Conservation (phyloP, 2,888 invertebrate genomes). For the Lamproptera curius region DNA sequence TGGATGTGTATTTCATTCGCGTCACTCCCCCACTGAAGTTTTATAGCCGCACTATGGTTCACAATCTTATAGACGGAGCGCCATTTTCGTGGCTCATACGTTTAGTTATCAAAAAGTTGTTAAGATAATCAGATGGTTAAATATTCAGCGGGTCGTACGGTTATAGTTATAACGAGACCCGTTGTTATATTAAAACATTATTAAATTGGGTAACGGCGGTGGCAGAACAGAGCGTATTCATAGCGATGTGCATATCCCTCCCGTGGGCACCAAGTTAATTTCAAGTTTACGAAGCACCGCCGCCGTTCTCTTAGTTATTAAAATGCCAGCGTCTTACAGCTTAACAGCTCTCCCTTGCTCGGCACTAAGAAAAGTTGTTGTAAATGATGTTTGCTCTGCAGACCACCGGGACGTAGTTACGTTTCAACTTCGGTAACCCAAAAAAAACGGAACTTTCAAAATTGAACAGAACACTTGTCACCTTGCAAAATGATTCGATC, state of each 20-base stretch:
- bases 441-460: no score
- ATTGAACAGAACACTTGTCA: no score
- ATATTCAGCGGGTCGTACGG: not conserved
- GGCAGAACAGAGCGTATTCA: slow-evolving; percentile 38
- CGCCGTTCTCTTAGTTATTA: slow-evolving; percentile 62
- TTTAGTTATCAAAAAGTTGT: no score
- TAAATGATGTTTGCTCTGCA: slow-evolving; percentile 20
- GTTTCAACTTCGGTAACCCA: no score
- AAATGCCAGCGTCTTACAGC: slow-evolving; percentile 62
- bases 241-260: slow-evolving; percentile 40
- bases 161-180: slow-evolving; percentile 4
- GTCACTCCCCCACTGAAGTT: not conserved
- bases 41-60: not conserved
- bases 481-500: no score
- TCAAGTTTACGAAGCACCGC: slow-evolving; percentile 60
- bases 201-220: slow-evolving; percentile 35
- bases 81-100: not conserved
- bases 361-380: slow-evolving; percentile 43
- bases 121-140: no score
- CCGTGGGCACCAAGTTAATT: slow-evolving; percentile 68
- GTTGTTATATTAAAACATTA: slow-evolving; percentile 25
- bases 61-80: not conserved
- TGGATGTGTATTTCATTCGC: slow-evolving; percentile 22
- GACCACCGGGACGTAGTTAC: slow-evolving; percentile 10
- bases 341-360: slow-evolving; percentile 64